Evolutionary conservation across 2,113 vertebrate species (phyloP), one percentile per base, ranked within the genome.

Genomic region (Alethe diademata): DNA sequence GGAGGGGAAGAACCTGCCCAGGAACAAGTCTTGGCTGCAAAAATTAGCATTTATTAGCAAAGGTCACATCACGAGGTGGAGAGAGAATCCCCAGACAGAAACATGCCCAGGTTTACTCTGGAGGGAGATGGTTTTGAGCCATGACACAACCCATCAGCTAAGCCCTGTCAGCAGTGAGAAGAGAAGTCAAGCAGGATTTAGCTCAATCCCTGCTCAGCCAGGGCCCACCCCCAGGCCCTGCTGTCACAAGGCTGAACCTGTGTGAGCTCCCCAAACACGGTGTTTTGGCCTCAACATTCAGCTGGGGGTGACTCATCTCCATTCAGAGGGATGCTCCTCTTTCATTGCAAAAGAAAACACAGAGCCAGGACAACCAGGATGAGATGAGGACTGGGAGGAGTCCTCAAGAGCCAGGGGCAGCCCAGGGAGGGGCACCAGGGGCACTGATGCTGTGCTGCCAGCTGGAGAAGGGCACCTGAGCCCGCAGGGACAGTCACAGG

Each of bases 241-340:
- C 82, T 92, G 90, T 66, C 92, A 79, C 42, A 82, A 61, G 85
- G 42, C 24, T 0, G 14, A 79, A 75, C 62, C 74, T 88, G 58
- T 0, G 36, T 4, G 45, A 78, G 66, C 62, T 90, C 73, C 6
- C 19, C 43, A 33, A 58, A 69, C 50, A 5, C 0, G 0, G 43
- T 8, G n/a, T 18, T 61, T 19, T 43, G 65, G 90, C 85, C 80
- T 20, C 13, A 66, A 31, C 53, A 22, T 7, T 19, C 15, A 42
- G 71, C 92, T 72, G 62, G 5, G 64, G 85, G 76, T n/a, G 2
- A 81, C 36, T 16, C 53, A 26, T 3, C 54, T 24, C 65, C 73
- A 31, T 11, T 36, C 84, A 43, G 38, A 50, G 67, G 58, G 28
- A 50, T 2, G 31, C 0, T 50, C 47, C 73, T 51, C 25, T 23